These are phyloP conservation scores for Tapirus terrestris DNA, from an alignment of 2,113 vertebrate species.

Conservation along the genomic window DNA sequence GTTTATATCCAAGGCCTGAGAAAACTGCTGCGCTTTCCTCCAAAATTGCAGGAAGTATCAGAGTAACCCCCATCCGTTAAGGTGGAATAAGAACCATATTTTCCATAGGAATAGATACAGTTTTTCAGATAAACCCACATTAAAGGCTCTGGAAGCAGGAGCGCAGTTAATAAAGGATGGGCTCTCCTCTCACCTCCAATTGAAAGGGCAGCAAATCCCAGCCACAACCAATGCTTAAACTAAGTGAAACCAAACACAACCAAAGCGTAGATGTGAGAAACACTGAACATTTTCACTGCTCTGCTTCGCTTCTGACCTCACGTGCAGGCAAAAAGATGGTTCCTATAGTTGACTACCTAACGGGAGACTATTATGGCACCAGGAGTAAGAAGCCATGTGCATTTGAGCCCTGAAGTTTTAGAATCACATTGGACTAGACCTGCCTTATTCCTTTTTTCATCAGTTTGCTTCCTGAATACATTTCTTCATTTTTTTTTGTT, in stretches of 20 bases:
- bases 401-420: conserved; percentile 10
- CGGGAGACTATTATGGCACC: not conserved
- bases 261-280: conserved; percentile 8
- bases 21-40: conserved; percentile 76
- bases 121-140: conserved; percentile 59
- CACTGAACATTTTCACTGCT: not conserved
- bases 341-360: not conserved
- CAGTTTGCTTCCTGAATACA: conserved; percentile 69
- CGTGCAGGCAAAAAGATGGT: not conserved
- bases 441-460: conserved; percentile 66
- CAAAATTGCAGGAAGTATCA: conserved; percentile 83
- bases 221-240: not conserved
- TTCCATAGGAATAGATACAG: conserved; percentile 32
- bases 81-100: conserved; percentile 78
- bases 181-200: not conserved
- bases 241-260: conserved; percentile 8
- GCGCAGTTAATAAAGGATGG: conserved; percentile 34
- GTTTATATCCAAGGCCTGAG: conserved; percentile 77
- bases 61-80: conserved; percentile 80
- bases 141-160: conserved; percentile 53
- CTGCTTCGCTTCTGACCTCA: not conserved
- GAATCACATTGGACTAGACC: conserved; percentile 48
- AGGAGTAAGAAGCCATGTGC: not conserved
- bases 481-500: conserved; percentile 70
- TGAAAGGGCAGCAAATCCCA: conserved; percentile 25